These are phyloP conservation scores for Ridgeia piscesae DNA, from an alignment of 1,140 invertebrate genomes.

Conservation along the genomic window DNA sequence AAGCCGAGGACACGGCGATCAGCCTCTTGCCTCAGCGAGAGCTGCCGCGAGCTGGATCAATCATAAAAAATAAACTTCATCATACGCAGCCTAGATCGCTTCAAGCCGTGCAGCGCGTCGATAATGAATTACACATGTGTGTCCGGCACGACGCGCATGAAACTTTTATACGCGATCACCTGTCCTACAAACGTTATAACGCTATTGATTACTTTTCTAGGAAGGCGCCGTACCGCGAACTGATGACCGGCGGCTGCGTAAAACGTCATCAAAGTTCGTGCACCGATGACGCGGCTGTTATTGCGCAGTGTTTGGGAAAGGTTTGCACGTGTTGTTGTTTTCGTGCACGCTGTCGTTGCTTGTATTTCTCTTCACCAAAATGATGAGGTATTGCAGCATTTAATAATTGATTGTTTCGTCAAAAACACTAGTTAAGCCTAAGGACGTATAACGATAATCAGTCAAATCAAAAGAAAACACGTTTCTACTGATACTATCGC, in stretches of 20 bases:
- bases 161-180: conserved; percentile 1
- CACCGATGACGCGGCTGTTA: background rate
- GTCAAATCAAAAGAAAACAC: background rate
- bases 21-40: background rate
- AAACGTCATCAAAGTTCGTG: background rate
- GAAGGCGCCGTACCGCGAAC: background rate
- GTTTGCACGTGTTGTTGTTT: background rate
- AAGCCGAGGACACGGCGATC: background rate
- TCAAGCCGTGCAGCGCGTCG: background rate
- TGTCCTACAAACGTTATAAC: background rate
- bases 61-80: conserved; percentile 7
- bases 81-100: background rate
- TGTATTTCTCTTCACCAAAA: background rate
- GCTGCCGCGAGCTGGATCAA: background rate
- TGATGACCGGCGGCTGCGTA: background rate
- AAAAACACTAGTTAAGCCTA: background rate
- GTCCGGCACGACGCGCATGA: background rate
- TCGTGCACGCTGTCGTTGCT: background rate
- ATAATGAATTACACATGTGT: conserved; percentile 6
- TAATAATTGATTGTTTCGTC: background rate
- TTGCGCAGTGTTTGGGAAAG: background rate
- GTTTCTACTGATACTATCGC: background rate
- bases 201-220: conserved; percentile 1
- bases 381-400: background rate
- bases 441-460: background rate